Percentiles rank a stretch among this genome's conserved stretches.
Conservation (phyloP, 1,140 invertebrate genomes). For the Druon quercuslanigerum region DNA sequence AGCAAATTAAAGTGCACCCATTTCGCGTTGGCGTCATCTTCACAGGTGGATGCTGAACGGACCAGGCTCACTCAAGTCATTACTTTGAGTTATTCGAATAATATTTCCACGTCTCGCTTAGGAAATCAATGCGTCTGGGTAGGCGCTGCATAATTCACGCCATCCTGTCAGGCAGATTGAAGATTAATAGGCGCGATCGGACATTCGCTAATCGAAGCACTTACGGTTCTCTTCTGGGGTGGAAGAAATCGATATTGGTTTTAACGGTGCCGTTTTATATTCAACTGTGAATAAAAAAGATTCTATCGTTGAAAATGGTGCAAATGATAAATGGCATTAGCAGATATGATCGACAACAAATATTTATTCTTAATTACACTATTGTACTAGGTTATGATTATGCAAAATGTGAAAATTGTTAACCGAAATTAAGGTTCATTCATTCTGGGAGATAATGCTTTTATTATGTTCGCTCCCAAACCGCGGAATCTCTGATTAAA, state of each 20-base stretch:
- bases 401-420: neutral
- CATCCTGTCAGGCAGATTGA: conserved; percentile 65
- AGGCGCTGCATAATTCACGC: conserved; percentile 69
- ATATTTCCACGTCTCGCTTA: conserved; percentile 68
- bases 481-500: conserved; percentile 30
- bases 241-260: conserved; percentile 28
- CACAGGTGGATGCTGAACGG: conserved; percentile 39
- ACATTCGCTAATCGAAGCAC: conserved; percentile 65
- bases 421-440: neutral
- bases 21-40: conserved; percentile 46
- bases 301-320: neutral
- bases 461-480: conserved; percentile 1
- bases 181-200: conserved; percentile 70
- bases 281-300: neutral
- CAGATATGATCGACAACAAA: too few relatives aligned
- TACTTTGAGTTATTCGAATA: conserved; percentile 73
- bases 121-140: conserved; percentile 69
- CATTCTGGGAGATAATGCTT: neutral
- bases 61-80: conserved; percentile 57
- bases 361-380: too few relatives aligned
- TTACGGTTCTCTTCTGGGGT: conserved; percentile 47
- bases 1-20: conserved; percentile 58
- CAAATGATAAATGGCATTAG: neutral
- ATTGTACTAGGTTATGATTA: neutral
- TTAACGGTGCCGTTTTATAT: conserved; percentile 11